Conservation (phyloP, 2,113 vertebrate species). For the Genyomyrus donnyi region DNA sequence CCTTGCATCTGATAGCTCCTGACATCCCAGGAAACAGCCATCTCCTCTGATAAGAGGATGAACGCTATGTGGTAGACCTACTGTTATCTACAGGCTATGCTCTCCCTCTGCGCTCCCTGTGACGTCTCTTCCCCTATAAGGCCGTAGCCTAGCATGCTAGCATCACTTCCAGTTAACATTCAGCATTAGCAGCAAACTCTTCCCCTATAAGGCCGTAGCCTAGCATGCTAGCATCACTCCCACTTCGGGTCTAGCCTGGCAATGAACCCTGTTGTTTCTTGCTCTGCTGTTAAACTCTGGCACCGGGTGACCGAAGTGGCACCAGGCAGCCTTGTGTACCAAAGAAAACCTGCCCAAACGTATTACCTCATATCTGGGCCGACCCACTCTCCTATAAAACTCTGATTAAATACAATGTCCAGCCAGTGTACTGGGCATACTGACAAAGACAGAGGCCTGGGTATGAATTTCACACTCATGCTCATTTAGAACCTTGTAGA, state of each 20-base stretch:
- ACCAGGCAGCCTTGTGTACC: not conserved
- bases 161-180: not conserved
- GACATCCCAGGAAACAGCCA: not conserved
- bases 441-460: not conserved
- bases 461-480: not conserved
- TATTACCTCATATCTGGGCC: not conserved
- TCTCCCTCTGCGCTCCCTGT: not conserved
- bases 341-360: not conserved
- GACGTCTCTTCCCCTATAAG: not conserved
- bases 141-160: not conserved
- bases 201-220: not conserved
- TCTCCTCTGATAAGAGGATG: not conserved
- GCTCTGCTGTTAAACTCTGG: not conserved
- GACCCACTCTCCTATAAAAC: not conserved
- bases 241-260: not conserved
- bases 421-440: not conserved
- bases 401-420: not conserved
- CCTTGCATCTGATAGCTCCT: not conserved
- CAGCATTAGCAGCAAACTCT: not conserved
- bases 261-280: not conserved
- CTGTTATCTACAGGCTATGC: not conserved
- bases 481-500: not conserved
- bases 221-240: not conserved
- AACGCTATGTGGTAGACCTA: not conserved
- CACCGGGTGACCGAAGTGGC: not conserved